These are phyloP conservation scores for Orchesella cincta DNA, from an alignment of 1,140 invertebrate species.

Conservation along the genomic window DNA sequence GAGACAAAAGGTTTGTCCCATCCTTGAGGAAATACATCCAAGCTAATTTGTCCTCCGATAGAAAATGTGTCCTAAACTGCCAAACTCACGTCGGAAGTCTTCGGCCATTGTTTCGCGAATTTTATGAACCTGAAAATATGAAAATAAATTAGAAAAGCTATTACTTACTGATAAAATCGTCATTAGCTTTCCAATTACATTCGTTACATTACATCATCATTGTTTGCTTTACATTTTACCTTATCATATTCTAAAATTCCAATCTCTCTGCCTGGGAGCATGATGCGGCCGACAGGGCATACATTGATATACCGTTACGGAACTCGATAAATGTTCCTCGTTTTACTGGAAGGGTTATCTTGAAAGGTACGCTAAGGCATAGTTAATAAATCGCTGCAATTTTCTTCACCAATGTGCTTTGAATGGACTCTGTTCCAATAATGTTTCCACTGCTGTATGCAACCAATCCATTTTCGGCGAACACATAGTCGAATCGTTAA, in stretches of 20 bases:
- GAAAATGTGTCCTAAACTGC: constrained; percentile 74
- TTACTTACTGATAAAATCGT: neutral
- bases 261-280: constrained; percentile 72
- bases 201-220: neutral
- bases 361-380: constrained; percentile 81
- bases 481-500: constrained; percentile 84
- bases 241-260: constrained; percentile 84
- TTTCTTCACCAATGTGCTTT: constrained; percentile 84
- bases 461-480: constrained; percentile 95
- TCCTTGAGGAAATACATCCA: constrained; percentile 93
- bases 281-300: constrained; percentile 78
- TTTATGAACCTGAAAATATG: constrained; percentile 64
- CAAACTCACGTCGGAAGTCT: constrained; percentile 78
- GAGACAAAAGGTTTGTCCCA: constrained; percentile 99
- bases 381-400: constrained; percentile 94
- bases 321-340: constrained; percentile 96
- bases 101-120: constrained; percentile 83
- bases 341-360: constrained; percentile 84
- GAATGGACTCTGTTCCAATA: constrained; percentile 73
- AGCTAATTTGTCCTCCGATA: constrained; percentile 92
- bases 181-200: neutral
- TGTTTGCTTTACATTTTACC: no score
- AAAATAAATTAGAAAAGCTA: neutral
- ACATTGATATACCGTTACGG: constrained; percentile 92
- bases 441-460: constrained; percentile 75